These are phyloP conservation scores for Lepus americanus DNA, from an alignment of 2,113 vertebrate species.

Conservation along the genomic window DNA sequence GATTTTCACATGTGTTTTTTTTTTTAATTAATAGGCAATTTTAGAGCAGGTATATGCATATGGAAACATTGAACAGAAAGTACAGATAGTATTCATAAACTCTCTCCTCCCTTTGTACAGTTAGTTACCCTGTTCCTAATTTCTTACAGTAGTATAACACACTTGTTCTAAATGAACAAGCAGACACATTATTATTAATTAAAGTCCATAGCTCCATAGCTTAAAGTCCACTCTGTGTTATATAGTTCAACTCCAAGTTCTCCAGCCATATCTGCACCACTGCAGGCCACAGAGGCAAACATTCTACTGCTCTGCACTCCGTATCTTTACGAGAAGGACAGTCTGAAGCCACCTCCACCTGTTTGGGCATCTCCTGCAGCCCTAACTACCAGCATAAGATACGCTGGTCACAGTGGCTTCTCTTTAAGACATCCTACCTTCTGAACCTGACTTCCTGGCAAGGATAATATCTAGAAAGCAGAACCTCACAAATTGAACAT, in stretches of 20 bases:
- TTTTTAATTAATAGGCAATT: neutral
- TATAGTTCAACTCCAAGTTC: neutral
- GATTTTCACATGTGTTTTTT: neutral
- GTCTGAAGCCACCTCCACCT: neutral
- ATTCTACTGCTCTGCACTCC: neutral
- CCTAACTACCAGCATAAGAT: neutral
- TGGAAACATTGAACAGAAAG: neutral
- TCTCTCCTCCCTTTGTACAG: rapidly evolving
- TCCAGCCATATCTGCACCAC: neutral
- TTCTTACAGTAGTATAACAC: neutral
- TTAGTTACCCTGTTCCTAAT: neutral
- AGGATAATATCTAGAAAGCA: neutral
- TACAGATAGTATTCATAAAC: neutral
- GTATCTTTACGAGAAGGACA: neutral
- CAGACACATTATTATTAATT: neutral
- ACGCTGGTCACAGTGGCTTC: neutral
- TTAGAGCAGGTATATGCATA: neutral
- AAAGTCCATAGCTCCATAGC: neutral
- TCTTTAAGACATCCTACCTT: neutral
- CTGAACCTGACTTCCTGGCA: neutral
- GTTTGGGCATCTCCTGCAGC: neutral
- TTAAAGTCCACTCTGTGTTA: neutral
- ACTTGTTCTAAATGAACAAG: neutral
- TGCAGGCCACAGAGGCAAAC: neutral
- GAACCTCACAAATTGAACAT: neutral